Evolutionary conservation across 2,113 vertebrate genomes (phyloP).

Genomic region (Bufo bufo): DNA sequence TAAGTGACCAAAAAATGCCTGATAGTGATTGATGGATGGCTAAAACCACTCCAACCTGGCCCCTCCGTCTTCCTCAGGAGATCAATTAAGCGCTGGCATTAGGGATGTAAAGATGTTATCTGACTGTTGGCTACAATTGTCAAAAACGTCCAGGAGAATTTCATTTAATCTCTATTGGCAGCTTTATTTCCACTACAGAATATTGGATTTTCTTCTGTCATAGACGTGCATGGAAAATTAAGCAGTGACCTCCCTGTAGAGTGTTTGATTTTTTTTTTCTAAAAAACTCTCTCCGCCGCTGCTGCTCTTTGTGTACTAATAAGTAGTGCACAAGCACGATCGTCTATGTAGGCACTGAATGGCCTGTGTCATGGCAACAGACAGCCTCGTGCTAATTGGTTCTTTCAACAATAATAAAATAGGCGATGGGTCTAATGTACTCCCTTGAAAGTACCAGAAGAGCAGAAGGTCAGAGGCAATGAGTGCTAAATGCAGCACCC

Average conservation of each 20-base stretch:
- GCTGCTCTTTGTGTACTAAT: conserved; percentile 12
- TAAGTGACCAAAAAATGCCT: too few species aligned
- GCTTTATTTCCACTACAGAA: background rate
- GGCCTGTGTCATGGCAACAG: conserved; percentile 48
- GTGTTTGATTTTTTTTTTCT: background rate
- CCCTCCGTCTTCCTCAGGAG: too few species aligned
- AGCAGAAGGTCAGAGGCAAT: conserved; percentile 36
- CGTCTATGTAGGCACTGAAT: background rate
- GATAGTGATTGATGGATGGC: too few species aligned
- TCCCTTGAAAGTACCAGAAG: conserved; percentile 26
- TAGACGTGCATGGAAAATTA: background rate
- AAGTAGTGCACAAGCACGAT: background rate
- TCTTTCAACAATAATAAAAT: conserved; percentile 38
- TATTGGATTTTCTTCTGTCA: background rate
- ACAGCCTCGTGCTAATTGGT: conserved; percentile 38
- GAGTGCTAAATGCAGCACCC: conserved; percentile 12
- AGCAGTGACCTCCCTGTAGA: background rate
- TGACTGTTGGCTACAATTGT: background rate
- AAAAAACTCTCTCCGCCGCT: background rate
- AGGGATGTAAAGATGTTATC: background rate
- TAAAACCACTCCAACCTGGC: too few species aligned
- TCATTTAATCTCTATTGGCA: background rate
- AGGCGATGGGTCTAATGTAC: conserved; percentile 30
- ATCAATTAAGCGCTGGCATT: too few species aligned
- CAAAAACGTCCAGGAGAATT: background rate